Evolutionary conservation across 1,140 invertebrate species (phyloP), one percentile per base, ranked within the genome.

Genomic region (Argopecten irradians): DNA sequence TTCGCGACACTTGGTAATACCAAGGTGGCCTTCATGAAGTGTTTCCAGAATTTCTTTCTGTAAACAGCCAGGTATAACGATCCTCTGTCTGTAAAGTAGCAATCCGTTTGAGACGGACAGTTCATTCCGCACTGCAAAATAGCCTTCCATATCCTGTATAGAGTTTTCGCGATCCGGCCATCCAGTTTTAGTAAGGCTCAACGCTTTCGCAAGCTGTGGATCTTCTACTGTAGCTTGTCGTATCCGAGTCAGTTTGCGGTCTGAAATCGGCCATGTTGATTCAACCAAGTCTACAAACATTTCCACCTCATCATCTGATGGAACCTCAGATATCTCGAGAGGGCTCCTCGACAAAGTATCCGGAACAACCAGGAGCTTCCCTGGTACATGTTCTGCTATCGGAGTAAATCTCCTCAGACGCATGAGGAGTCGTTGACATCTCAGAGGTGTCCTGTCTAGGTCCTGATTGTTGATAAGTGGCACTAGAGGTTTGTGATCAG

Each of bases 21-120:
- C 94, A 46, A 93, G 89, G 89, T 95, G 94, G 82, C 89, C 88
- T 87, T 91, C 88, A 91, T 95, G 94, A 28, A 94, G 87, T 36
- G 28, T 91, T 84, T 55, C 43, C 19, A 95, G 46, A 46, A 94
- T 93, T 36, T 94, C 89, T 39, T 85, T 34, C 84, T 93, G 90
- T 46, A 93, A 46, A 22, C 55, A 46, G 34, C 33, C 83, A 3
- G 94, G 93, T 83, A 95, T 90, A 28, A 95, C 88, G 3, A 94
- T 83, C 87, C 91, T 46, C 32, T 86, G 13, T 55, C 86, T 14
- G 41, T 86, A 86, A 34, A 86, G 7, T 1, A 86, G 34, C 8
- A 86, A 34, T n/a, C n/a, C n/a, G n/a, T n/a, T n/a, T n/a, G n/a
- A n/a, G n/a, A n/a, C n/a, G n/a, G n/a, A n/a, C n/a, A n/a, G n/a